Base-by-base conservation (phyloP, 2,888 invertebrate genomes). In the Spisula solida region DNA sequence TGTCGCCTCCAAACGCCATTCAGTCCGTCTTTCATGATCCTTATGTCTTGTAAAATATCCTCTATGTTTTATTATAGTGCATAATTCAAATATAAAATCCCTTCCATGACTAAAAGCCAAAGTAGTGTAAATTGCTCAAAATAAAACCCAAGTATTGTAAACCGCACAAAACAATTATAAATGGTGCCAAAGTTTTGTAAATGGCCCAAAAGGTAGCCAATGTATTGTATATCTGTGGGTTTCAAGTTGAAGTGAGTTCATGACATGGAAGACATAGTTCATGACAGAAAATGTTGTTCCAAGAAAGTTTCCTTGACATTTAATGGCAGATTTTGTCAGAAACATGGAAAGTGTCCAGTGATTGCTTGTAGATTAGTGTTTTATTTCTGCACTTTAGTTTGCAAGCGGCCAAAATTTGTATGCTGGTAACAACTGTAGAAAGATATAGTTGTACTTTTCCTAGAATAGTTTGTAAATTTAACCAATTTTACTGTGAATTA, bases 281-380 rank as follows among this genome's bases (percentile, higher is more conserved):
- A 66, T 66, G 60, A 66, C 25, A 66, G 60, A 66, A 66, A 75
- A 34, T 70, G 75, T 75, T 31, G 31, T 75, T 75, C 5, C 29
- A 25, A 31, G 75, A 12, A 34, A 25, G 18, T 75, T 16, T 31
- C 6, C 60, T 31, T 31, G 75, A 18, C 75, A 75, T 75, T 75
- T 18, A 75, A 31, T 75, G 34, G n/a, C 25, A 10, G 75, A 6
- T 75, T 75, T 31, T 34, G 75, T 75, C 75, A 75, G 75, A 75
- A 34, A 31, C 31, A 75, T 75, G 75, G 75, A 75, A 18, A 16
- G 2, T 31, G 34, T 75, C 75, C 75, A 75, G 75, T 34, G 29
- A 75, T 75, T 75, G 60, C n/a, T 75, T 31, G 12, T 75, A 31
- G 31, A 18, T 60, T 75, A 16, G 31, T 75, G 29, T 31, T 75